phyloP scores from a whole-genome alignment of 2,888 invertebrate species.

The Crocallis elinguaria region DNA sequence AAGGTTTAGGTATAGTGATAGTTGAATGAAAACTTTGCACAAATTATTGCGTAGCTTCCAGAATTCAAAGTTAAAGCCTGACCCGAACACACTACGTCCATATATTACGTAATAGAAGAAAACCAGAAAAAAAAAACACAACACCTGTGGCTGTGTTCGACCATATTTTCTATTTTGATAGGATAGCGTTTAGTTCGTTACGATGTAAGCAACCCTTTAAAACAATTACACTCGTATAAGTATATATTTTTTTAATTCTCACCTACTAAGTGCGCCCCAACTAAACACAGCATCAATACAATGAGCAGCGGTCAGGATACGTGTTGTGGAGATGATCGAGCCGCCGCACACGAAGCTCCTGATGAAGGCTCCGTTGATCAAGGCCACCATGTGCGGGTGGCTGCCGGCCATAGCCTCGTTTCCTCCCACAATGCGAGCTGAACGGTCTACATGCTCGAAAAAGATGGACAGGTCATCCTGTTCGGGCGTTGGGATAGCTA shows the following conservation, averaged over 20 bases:
- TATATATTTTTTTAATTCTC: not conserved
- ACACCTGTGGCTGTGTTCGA: too few species aligned
- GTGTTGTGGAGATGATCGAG: conserved; percentile 30
- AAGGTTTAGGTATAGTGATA: too few species aligned
- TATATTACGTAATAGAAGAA: too few species aligned
- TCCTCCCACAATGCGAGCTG: conserved; percentile 62
- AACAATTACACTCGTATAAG: too few species aligned
- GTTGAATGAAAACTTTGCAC: too few species aligned
- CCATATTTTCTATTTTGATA: too few species aligned
- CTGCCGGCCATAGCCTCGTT: conserved; percentile 36
- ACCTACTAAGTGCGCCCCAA: conserved; percentile 37
- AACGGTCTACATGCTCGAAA: conserved; percentile 52
- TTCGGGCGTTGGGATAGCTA: conserved; percentile 52
- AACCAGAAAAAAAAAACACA: too few species aligned
- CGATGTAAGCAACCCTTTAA: too few species aligned
- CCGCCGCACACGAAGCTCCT: conserved; percentile 21
- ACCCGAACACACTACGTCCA: too few species aligned
- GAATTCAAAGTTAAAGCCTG: too few species aligned
- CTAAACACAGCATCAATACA: conserved; percentile 34
- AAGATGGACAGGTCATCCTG: conserved; percentile 46
- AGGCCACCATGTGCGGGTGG: conserved; percentile 44
- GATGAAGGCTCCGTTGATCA: conserved; percentile 25
- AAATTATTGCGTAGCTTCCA: too few species aligned
- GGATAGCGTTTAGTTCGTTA: too few species aligned
- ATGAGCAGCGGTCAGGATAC: conserved; percentile 37